Evolutionary conservation across 2,113 vertebrate genomes (phyloP), one percentile per base, ranked within the genome.

Genomic region (Neogobius melanostomus): DNA sequence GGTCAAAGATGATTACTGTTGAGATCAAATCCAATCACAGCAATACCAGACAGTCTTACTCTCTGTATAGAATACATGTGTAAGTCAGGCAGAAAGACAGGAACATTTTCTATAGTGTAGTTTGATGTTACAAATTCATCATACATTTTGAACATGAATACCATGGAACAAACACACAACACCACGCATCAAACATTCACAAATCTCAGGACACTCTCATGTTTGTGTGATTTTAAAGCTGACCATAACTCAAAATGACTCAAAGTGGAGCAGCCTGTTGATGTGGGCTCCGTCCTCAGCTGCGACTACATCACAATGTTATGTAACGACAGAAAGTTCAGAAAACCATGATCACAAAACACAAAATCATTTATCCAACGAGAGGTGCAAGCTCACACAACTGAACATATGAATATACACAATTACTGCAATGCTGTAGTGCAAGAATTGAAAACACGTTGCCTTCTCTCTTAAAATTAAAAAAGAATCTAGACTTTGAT

Each of bases 191-290:
- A 46, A 64, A 14, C 16, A 5, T 47, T 15, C n/a, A 1, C 45
- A 47, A n/a, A 63, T 16, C 9, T 16, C 43, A 46, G 11, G n/a
- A 21, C 46, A 47, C 14, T 21, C n/a, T 64, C 59, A 61, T 61
- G 62, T 64, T 64, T 64, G 11, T 21, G 59, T 61, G 59, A n/a
- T 61, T n/a, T 61, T 67, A 60, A 73, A 68, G 60, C 72, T 52
- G 64, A 49, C 49, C 45, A 60, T 57, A 56, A 63, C 68, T 74
- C 56, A 5, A 69, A 3, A 12, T 87, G 83, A 84, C 59, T 87
- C 87, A 82, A 43, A 69, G 69, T 62, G 76, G 71, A 45, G 68
- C 77, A 69, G 81, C 74, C 65, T 70, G 73, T 70, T 81, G 11
- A 74, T 59, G 52, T 68, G 66, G 65, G 44, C 80, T 65, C 64